Base-by-base conservation (phyloP, 2,888 invertebrate species). In the Protophormia terraenovae region DNA sequence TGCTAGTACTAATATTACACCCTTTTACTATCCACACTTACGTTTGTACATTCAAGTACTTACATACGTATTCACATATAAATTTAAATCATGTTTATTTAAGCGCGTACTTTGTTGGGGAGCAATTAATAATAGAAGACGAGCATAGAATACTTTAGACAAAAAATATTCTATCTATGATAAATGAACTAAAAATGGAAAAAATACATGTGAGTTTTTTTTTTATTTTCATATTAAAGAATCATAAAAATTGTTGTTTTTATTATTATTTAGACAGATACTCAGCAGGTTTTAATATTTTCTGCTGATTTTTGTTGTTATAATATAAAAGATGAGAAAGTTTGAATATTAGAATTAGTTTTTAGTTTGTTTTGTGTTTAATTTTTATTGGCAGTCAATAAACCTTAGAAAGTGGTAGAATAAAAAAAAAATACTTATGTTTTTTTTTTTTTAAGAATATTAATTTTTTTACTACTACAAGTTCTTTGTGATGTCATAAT, bases 331-430 rank as follows among this genome's bases (percentile, higher is more conserved):
- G 38, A 78, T 35, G 47, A n/a, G n/a, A 67, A 77, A 77, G 67
- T 67, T 47, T 55, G n/a, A n/a, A n/a, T n/a, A n/a, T 32, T 10
- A 19, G 67, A 47, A 58, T 29, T 41, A 19, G 1, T 58, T 38
- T 58, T 2, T 35, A 16, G 12, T 38, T 16, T 2, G n/a, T 35
- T 60, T 29, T 6, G 10, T 53, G 35, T 47, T 69, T 41, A 53
- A 16, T 19, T 60, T 58, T 69, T 69, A 67, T 60, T 62, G 27
- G 19, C 50, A 12, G 41, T 41, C 50, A 78, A 78, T 60, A 60
- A 78, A 50, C 45, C 22, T 38, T 10, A 53, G 38, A 71, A 71
- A 78, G 41, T 60, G 29, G 58, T 22, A 10, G 66, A 66, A 29
- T 41, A 41, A 55, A 55, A n/a, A 22, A 2, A 32, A 53, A 16